These are phyloP conservation scores for Heteronetta atricapilla DNA, from an alignment of 2,113 vertebrate genomes.

Conservation along the genomic window DNA sequence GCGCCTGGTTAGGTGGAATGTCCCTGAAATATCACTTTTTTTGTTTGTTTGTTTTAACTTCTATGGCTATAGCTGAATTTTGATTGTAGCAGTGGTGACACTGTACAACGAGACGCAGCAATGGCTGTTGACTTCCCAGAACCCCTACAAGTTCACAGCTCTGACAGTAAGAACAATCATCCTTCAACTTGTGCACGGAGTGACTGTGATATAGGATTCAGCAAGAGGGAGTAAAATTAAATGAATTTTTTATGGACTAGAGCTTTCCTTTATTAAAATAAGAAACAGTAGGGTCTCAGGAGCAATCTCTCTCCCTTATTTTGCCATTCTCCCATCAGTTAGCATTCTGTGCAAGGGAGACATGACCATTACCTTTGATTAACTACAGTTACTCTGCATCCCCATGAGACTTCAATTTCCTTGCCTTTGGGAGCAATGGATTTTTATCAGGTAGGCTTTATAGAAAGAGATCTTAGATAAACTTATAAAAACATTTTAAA, in stretches of 20 bases:
- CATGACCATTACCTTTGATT: conserved; percentile 27
- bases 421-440: conserved; percentile 11
- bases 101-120: background rate
- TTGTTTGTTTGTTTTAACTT: conserved; percentile 3
- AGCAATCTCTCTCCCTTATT: background rate
- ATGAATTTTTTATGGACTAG: background rate
- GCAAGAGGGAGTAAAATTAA: conserved; percentile 14
- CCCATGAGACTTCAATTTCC: background rate
- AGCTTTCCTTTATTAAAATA: conserved; percentile 14
- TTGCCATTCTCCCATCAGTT: background rate
- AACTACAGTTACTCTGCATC: background rate
- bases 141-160: background rate
- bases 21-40: background rate
- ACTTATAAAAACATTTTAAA: conserved; percentile 7
- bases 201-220: background rate
- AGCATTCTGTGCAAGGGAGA: background rate
- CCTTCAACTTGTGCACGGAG: background rate
- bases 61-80: background rate
- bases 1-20: background rate
- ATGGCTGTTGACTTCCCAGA: conserved; percentile 19
- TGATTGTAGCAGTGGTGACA: background rate
- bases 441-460: conserved; percentile 4
- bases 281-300: conserved; percentile 21
- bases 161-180: background rate
- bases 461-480: background rate